These are phyloP conservation scores for Diachasma alloeum DNA, from an alignment of 1,140 invertebrate genomes.

Conservation along the genomic window DNA sequence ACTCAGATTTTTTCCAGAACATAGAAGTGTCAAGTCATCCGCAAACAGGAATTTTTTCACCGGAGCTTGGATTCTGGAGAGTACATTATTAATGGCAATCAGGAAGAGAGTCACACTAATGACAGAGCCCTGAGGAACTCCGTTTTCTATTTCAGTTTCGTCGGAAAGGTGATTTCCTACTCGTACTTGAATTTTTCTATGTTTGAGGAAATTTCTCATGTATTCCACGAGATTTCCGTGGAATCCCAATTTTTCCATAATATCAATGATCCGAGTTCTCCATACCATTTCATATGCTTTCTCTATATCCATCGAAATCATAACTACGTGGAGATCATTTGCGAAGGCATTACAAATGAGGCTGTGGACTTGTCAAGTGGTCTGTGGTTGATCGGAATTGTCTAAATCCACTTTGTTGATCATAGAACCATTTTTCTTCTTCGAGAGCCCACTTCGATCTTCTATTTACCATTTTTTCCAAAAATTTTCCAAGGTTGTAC, in stretches of 20 bases:
- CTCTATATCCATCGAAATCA: not conserved
- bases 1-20: not conserved
- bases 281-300: constrained; percentile 13
- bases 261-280: not conserved
- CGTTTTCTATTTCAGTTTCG: not conserved
- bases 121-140: constrained; percentile 6
- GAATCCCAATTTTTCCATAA: not conserved
- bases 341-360: not conserved
- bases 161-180: not conserved
- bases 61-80: not conserved
- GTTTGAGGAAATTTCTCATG: not conserved
- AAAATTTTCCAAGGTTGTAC: constrained; percentile 8
- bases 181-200: not conserved
- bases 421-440: not conserved
- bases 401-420: not conserved
- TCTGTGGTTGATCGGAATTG: not conserved
- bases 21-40: not conserved
- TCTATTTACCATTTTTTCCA: constrained; percentile 8
- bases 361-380: not conserved
- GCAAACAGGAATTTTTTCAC: not conserved
- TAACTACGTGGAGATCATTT: not conserved
- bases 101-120: not conserved
- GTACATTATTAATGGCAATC: not conserved
- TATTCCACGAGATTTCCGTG: not conserved
- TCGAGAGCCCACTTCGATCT: not conserved